Evolutionary conservation across 2,888 invertebrate genomes (phyloP), one percentile per base, ranked within the genome.

Genomic region (Leptinotarsa juncta): DNA sequence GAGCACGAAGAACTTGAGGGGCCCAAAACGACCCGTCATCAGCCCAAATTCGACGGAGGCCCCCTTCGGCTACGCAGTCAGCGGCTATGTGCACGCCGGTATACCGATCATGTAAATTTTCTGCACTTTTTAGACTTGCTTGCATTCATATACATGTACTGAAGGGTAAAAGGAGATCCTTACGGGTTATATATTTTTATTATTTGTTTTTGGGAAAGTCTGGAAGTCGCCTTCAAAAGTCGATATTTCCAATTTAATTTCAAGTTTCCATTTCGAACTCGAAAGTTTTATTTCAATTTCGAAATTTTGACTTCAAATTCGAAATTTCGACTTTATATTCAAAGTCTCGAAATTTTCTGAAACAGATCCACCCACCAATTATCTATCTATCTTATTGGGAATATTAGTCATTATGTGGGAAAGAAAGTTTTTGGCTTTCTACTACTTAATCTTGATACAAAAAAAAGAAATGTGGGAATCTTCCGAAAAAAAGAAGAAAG

Each of bases 21-120:
- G 74, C 50, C 70, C 67, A 50, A 71, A 62, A 51, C 57, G 70
- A 60, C 50, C 71, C 55, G 18, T 15, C 26, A 14, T 3, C n/a
- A 49, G 23, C 15, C 18, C 66, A 7, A 23, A 69, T 57, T 57
- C 69, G 53, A 23, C 51, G n/a, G 7, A 57, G 48, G 15, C 14
- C 10, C 69, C 74, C 81, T 77, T 78, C 78, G 79, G 78, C 76
- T 77, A 80, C 77, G 77, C 80, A 72, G 77, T 82, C 78, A 78
- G 79, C 79, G 83, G 85, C 81, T 78, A 87, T 88, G 87, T 88
- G 87, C 86, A 86, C 87, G 87, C 87, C 86, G 87, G 87, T 88
- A 88, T 86, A 86, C 82, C 82, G 84, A 83, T 84, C 87, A 87
- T 87, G 87, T 87, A 87, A 87, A 86, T 87, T 83, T 79, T 82